Conservation (phyloP, 2,113 vertebrate species). For the Ardeotis arabs region DNA sequence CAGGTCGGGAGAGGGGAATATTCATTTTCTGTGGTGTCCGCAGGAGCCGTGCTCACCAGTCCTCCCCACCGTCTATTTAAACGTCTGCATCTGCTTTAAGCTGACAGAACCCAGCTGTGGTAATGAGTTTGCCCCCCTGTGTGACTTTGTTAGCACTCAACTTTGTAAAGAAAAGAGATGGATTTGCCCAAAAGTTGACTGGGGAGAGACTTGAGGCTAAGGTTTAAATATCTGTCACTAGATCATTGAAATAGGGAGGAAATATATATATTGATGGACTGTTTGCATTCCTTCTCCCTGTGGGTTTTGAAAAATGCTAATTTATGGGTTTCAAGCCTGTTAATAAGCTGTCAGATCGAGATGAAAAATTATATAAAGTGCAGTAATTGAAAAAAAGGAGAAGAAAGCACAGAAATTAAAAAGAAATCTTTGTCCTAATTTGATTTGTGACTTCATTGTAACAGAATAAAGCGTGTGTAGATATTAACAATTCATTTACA, state of each 20-base stretch:
- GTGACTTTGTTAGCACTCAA: background rate
- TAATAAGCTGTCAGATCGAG: slow-evolving; percentile 45
- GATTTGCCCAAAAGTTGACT: slow-evolving; percentile 33
- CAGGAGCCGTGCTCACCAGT: background rate
- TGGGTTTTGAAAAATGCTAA: slow-evolving; percentile 6
- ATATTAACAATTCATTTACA: slow-evolving; percentile 60
- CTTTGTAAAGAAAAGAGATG: background rate
- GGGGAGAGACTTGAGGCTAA: background rate
- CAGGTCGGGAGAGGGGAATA: background rate
- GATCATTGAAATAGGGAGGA: background rate
- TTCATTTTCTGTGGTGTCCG: background rate
- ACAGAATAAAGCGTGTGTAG: slow-evolving; percentile 33
- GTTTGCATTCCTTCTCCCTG: slow-evolving; percentile 3
- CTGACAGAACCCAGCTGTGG: slow-evolving; percentile 20
- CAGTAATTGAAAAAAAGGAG: slow-evolving; percentile 38
- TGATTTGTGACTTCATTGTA: slow-evolving; percentile 59
- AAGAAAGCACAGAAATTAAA: slow-evolving; percentile 44
- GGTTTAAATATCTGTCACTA: slow-evolving; percentile 12
- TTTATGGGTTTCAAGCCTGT: slow-evolving; percentile 35
- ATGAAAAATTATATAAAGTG: slow-evolving; percentile 26
- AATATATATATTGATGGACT: background rate
- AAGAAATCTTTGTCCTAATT: slow-evolving; percentile 50
- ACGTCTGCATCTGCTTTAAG: slow-evolving; percentile 22
- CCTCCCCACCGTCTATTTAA: slow-evolving; percentile 4
- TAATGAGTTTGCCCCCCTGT: slow-evolving; percentile 50